Conservation (phyloP, 1,140 invertebrate genomes). For the Reticulitermes speratus region DNA sequence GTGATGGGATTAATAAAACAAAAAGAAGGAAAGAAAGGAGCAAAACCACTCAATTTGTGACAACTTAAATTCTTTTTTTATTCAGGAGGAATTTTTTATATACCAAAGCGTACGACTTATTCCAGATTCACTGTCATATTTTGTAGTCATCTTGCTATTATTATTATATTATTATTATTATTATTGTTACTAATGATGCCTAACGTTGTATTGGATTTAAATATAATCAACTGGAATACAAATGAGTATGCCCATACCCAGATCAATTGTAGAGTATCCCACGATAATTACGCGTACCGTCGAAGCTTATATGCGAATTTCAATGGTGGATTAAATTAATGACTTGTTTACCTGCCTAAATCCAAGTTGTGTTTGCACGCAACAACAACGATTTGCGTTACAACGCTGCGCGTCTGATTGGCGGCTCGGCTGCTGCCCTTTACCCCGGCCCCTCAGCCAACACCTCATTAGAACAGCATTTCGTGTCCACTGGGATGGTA, state of each 20-base stretch:
- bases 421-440: not conserved
- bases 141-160: too few species aligned
- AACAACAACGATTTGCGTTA: not conserved
- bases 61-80: too few species aligned
- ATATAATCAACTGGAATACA: too few species aligned
- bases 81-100: too few species aligned
- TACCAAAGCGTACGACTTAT: too few species aligned
- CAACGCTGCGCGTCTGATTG: not conserved
- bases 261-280: not conserved
- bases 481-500: not conserved
- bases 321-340: not conserved
- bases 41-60: too few species aligned
- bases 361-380: not conserved
- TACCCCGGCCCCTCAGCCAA: not conserved
- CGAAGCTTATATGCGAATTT: conserved; percentile 1
- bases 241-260: not conserved
- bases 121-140: too few species aligned
- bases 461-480: conserved; percentile 2
- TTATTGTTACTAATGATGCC: too few species aligned
- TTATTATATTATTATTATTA: too few species aligned
- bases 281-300: not conserved
- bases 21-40: too few species aligned
- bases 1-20: too few species aligned
- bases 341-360: conserved; percentile 1
- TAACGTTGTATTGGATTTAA: too few species aligned